Evolutionary conservation across 1,140 invertebrate species (phyloP), one percentile per base, ranked within the genome.

Genomic region (Neodiprion lecontei): DNA sequence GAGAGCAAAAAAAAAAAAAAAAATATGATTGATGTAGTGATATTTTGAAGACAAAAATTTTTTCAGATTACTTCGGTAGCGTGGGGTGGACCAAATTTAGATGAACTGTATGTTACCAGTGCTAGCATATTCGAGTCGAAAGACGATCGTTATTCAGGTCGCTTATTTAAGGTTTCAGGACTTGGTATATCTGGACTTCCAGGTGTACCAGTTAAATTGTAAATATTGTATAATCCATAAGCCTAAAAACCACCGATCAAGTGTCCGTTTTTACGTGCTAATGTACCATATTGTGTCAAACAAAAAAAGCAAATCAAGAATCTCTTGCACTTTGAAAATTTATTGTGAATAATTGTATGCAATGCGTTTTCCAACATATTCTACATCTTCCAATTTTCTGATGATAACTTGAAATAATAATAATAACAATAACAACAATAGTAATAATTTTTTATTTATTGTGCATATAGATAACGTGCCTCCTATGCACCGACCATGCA

Each of bases 41-140:
- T 40, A 40, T 40, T 40, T 40, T 40, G 28, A 40, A 40, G 28
- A 40, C 28, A 40, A 40, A 40, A 40, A 3, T 40, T 40, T 61
- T 9, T 61, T 17, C 67, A 73, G 61, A 67, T 87, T 4, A 91
- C 90, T 4, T 90, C 89, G 0, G 86, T 86, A 12, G 89, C 88
- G 70, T 91, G 88, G 79, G 90, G 90, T 11, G 90, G 90, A 7
- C 78, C 81, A 8, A 83, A 90, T 77, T 80, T 87, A 72, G 83
- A 86, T 74, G 86, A 86, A 68, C 76, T 90, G 0, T 90, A 84
- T 75, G 86, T 89, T 1, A 90, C 89, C 0, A 81, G 80, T 12
- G 83, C 80, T 85, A 61, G 61, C 14, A 48, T 73, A 8, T 23
- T 10, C 76, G 28, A 87, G 61, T 65, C 81, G 9, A 72, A 74